Evolutionary conservation across 2,888 invertebrate species (phyloP), one percentile per base, ranked within the genome.

Genomic region (Antitype chi): DNA sequence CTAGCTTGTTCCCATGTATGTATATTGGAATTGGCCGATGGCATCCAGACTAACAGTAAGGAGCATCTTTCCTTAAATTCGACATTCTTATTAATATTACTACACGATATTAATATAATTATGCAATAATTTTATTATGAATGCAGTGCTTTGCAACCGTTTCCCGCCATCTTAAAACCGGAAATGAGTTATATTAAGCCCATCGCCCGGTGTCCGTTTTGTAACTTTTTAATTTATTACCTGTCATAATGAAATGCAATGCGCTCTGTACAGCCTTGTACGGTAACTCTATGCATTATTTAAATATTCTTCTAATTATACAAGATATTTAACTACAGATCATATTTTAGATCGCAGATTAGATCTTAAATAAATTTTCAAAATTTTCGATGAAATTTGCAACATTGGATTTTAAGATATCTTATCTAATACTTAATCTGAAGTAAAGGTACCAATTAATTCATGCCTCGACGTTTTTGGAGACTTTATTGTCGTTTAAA

Each of bases 141-240:
- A 15, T 67, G 70, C 60, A 53, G 38, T 55, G 75, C 52, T 64
- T 81, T 81, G 28, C 76, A 64, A 81, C 23, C 53, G 49, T 76
- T 57, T 43, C 15, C 52, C 43, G 53, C 23, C 38, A 72, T 78
- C 43, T 74, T 64, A 69, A 49, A 76, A 81, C 80, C 84, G 84
- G 84, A 86, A 86, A 77, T 17, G 68, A 77, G 68, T 80, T 80
- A 81, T 87, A 84, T 81, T 76, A 86, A 86, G 66, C 75, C 38
- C 69, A 85, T 81, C 77, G 79, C 53, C 63, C 52, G 80, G 67
- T 70, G 63, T 80, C 62, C 66, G 78, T 81, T 85, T 85, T 76
- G 81, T 85, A 82, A 88, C 78, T 80, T 88, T 85, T 87, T 86
- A 86, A 87, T 87, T 78, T 83, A 88, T 67, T 68, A 87, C 72